Evolutionary conservation across 2,113 vertebrate genomes (phyloP).

Genomic region (Illadopsis cleaveri): DNA sequence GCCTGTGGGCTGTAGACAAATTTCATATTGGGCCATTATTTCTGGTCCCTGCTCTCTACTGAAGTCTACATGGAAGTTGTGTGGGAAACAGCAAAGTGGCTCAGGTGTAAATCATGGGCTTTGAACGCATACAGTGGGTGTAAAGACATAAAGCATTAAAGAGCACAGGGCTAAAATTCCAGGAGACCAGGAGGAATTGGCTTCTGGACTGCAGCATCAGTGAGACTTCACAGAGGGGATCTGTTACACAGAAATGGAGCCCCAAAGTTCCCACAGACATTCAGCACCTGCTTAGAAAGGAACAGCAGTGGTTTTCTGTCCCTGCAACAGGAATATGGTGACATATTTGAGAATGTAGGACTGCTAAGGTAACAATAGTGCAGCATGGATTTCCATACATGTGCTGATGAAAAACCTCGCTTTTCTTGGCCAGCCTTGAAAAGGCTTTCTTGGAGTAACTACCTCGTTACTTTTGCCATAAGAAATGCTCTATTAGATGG

Average conservation of each 20-base stretch:
- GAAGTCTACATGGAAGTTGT: background rate
- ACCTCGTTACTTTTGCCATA: background rate
- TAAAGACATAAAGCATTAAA: background rate
- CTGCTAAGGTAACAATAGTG: background rate
- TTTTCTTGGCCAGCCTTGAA: background rate
- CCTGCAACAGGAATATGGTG: rapidly evolving
- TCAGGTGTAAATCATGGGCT: background rate
- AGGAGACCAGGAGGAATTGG: rapidly evolving
- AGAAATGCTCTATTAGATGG: background rate
- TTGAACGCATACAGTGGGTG: too few species aligned
- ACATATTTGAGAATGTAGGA: rapidly evolving
- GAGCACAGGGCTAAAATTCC: rapidly evolving
- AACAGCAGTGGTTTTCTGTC: background rate
- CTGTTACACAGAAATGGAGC: background rate
- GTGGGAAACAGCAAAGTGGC: background rate
- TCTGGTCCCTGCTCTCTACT: background rate
- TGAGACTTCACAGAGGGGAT: rapidly evolving
- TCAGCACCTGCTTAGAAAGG: background rate
- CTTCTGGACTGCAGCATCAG: background rate
- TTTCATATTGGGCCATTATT: background rate
- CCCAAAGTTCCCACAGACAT: background rate
- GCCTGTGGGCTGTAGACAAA: background rate
- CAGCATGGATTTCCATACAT: background rate
- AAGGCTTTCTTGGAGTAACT: background rate
- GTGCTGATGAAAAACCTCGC: background rate